phyloP scores from a whole-genome alignment of 2,113 vertebrate species.

The Takifugu flavidus region DNA sequence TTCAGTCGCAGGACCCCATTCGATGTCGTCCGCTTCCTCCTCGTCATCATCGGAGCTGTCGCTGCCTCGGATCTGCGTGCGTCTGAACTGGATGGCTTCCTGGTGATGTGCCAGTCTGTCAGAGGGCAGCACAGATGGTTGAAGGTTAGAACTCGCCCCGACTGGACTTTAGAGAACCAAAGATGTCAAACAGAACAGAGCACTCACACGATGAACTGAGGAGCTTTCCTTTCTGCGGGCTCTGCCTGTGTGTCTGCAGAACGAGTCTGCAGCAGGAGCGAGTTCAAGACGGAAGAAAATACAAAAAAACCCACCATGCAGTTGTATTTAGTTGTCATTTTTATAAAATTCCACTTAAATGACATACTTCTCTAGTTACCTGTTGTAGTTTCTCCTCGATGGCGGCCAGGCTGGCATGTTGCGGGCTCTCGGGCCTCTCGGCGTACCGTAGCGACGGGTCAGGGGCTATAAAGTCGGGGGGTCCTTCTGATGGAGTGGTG shows the following conservation, averaged over 20 bases:
- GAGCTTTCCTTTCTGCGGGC: constrained; percentile 52
- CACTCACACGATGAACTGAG: constrained; percentile 73
- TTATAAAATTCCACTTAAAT: neutral
- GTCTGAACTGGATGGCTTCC: constrained; percentile 80
- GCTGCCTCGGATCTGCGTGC: constrained; percentile 80
- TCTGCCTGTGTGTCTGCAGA: constrained; percentile 49
- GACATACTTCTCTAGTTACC: constrained; percentile 43
- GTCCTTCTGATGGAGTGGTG: constrained; percentile 59
- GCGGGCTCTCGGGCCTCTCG: constrained; percentile 27
- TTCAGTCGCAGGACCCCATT: constrained; percentile 94
- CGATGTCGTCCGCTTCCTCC: constrained; percentile 62
- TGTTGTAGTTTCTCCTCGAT: constrained; percentile 71
- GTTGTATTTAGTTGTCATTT: too few relatives aligned
- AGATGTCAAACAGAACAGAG: neutral
- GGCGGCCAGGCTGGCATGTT: constrained; percentile 46
- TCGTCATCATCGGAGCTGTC: constrained; percentile 76
- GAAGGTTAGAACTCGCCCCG: neutral
- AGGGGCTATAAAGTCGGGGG: constrained; percentile 72
- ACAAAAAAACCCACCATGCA: neutral
- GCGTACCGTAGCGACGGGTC: constrained; percentile 44
- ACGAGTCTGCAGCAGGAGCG: constrained; percentile 57
- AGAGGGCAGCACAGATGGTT: neutral
- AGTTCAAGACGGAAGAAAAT: neutral
- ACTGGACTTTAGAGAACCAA: neutral
- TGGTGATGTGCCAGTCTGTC: constrained; percentile 82